Evolutionary conservation across 2,888 invertebrate species (phyloP).

Genomic region (Stegophylla sp.): DNA sequence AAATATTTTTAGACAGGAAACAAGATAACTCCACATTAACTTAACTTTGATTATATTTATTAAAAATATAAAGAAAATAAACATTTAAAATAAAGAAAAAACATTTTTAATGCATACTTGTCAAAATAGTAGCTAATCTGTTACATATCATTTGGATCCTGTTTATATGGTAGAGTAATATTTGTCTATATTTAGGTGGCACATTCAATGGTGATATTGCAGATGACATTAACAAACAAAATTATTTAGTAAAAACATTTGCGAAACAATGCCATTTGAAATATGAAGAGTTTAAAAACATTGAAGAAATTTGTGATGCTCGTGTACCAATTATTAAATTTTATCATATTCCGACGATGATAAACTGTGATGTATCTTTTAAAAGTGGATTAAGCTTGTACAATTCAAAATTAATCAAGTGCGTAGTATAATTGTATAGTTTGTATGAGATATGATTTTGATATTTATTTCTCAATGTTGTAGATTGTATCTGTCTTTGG

Average conservation of each 20-base stretch:
- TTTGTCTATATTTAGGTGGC: neutral
- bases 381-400: conserved; percentile 60
- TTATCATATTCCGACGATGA: conserved; percentile 49
- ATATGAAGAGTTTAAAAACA: conserved; percentile 28
- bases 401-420: conserved; percentile 60
- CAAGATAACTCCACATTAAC: no score
- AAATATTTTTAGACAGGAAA: no score
- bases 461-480: neutral
- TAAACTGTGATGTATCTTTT: conserved; percentile 60
- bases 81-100: no score
- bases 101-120: no score
- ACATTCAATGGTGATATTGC: conserved; percentile 13
- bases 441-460: no score
- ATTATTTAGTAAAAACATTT: neutral
- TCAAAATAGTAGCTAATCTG: no score
- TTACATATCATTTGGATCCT: no score
- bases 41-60: no score
- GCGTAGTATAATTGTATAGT: neutral
- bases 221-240: neutral
- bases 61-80: no score
- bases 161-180: no score
- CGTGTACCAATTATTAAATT: conserved; percentile 60
- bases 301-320: conserved; percentile 50
- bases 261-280: neutral
- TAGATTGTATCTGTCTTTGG: conserved; percentile 60